Percentiles rank a stretch among this genome's conserved stretches.
Evolutionary conservation across 1,140 invertebrate species (phyloP).

Genomic region (Euglossa dilemma): DNA sequence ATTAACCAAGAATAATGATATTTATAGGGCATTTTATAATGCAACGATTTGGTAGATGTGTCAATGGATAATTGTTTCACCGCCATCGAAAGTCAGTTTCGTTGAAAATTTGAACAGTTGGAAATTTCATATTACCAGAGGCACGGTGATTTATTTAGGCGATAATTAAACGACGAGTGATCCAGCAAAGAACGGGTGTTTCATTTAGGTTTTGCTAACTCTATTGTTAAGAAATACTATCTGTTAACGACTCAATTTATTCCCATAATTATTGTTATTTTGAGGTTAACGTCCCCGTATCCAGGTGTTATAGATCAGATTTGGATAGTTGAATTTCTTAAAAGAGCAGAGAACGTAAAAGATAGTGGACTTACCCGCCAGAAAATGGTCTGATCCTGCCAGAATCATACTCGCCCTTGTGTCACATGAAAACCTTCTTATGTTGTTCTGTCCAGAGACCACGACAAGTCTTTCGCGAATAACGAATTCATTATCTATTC

Average conservation of each 20-base stretch:
- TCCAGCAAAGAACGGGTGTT: background rate
- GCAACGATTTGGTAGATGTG: too few species aligned
- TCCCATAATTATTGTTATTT: background rate
- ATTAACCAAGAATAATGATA: background rate
- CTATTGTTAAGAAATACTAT: background rate
- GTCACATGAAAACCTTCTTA: conserved; percentile 64
- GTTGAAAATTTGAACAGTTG: background rate
- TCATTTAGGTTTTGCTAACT: background rate
- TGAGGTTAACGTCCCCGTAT: background rate
- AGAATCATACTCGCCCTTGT: conserved; percentile 79
- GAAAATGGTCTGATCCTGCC: conserved; percentile 82
- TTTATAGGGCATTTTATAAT: background rate
- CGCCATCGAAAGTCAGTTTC: background rate
- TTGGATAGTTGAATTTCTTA: background rate
- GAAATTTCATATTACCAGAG: background rate
- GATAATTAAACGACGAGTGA: background rate
- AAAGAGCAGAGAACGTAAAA: background rate
- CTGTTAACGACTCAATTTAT: background rate
- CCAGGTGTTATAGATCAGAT: background rate
- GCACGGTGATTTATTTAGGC: background rate
- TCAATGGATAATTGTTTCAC: too few species aligned
- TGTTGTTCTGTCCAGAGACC: conserved; percentile 59
- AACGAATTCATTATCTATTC: conserved; percentile 70
- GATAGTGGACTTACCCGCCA: conserved; percentile 82
- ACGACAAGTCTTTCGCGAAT: conserved; percentile 16